Percentiles rank a stretch among this genome's conserved stretches.
phyloP scores from a whole-genome alignment of 1,140 invertebrate genomes.

The Papilio helenus region DNA sequence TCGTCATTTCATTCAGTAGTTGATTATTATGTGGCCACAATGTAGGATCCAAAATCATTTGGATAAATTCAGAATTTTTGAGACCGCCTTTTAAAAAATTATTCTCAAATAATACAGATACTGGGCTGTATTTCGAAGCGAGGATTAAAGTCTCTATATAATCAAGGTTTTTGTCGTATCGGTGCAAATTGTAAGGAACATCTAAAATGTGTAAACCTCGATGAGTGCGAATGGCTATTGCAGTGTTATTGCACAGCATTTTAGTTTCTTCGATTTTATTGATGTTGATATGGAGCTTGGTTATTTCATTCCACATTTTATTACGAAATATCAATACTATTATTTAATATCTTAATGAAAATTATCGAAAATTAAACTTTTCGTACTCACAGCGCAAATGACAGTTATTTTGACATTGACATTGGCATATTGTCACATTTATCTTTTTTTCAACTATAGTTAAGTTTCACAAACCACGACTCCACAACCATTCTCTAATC shows the following conservation, averaged over 20 bases:
- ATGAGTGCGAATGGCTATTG: conserved; percentile 51
- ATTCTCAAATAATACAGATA: conserved; percentile 50
- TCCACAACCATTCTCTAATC: too few relatives aligned
- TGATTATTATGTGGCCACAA: conserved; percentile 66
- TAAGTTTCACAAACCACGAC: too few relatives aligned
- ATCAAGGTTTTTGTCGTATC: conserved; percentile 65
- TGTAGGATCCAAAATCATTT: conserved; percentile 62
- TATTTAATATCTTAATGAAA: neutral
- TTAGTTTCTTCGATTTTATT: conserved; percentile 59
- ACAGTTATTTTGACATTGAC: neutral
- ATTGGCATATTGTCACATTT: neutral
- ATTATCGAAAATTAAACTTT: neutral
- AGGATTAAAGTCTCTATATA: conserved; percentile 51
- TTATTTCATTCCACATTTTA: conserved; percentile 59
- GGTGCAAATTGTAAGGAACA: conserved; percentile 60
- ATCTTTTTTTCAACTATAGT: neutral
- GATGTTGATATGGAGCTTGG: conserved; percentile 52
- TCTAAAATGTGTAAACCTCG: conserved; percentile 62
- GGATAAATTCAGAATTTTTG: conserved; percentile 60
- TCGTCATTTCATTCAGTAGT: conserved; percentile 57
- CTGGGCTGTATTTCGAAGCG: conserved; percentile 56
- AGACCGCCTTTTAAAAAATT: conserved; percentile 51
- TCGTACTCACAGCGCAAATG: neutral
- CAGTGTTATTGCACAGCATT: conserved; percentile 57
- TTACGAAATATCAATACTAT: neutral